Evolutionary conservation across 2,797 vertebrate genomes (phyloP).

Genomic region (Neostethus bicornis): DNA sequence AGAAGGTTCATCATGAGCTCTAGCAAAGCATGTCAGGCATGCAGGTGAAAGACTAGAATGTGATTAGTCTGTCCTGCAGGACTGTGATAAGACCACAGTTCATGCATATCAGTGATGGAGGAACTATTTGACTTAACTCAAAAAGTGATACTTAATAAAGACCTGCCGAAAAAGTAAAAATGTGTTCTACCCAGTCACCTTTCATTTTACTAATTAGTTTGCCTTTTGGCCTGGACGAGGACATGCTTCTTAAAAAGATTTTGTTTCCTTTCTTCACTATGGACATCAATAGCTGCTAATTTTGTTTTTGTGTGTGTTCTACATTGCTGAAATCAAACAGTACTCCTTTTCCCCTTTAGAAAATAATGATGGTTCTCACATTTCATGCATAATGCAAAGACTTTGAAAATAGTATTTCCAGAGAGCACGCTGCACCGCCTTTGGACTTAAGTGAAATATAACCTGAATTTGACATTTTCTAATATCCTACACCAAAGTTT

Average conservation of each 20-base stretch:
- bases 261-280: slow-evolving; percentile 3
- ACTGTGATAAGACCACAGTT: slow-evolving; percentile 81
- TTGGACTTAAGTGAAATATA: slow-evolving; percentile 83
- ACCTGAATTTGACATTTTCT: slow-evolving; percentile 87
- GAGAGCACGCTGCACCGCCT: slow-evolving; percentile 67
- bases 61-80: slow-evolving; percentile 83
- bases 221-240: slow-evolving; percentile 14
- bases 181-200: slow-evolving; percentile 21
- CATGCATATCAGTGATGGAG: slow-evolving; percentile 66
- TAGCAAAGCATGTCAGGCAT: slow-evolving; percentile 79
- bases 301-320: slow-evolving; percentile 24
- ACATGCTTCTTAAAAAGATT: background rate
- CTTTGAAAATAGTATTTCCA: slow-evolving; percentile 71
- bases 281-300: slow-evolving; percentile 28
- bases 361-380: slow-evolving; percentile 71
- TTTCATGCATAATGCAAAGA: slow-evolving; percentile 80
- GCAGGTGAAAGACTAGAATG: slow-evolving; percentile 82
- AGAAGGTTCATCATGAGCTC: slow-evolving; percentile 75
- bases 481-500: slow-evolving; percentile 85
- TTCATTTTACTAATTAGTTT: slow-evolving; percentile 44
- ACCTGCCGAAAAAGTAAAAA: slow-evolving; percentile 38
- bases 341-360: slow-evolving; percentile 37
- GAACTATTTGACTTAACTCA: slow-evolving; percentile 56
- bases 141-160: slow-evolving; percentile 67
- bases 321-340: slow-evolving; percentile 47